Evolutionary conservation across 2,888 invertebrate genomes (phyloP), one percentile per base, ranked within the genome.

Genomic region (Heliconius sara): DNA sequence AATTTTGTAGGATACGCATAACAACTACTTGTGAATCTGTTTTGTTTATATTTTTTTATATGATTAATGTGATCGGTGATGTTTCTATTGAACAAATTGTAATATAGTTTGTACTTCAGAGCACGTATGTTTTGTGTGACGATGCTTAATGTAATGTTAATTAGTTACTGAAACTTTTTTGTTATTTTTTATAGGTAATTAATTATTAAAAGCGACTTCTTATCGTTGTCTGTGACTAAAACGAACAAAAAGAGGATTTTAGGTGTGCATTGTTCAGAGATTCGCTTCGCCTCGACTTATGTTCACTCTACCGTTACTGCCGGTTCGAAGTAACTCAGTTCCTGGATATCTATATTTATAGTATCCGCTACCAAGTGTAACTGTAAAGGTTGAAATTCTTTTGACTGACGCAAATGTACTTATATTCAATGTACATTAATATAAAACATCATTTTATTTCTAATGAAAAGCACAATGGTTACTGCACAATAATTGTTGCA

Each of bases 1-100:
- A 89, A 94, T 92, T 92, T 75, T 91, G 87, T 95, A 94, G 91
- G 88, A 88, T 91, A 91, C 89, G 91, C 88, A 88, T 85, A 84
- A 84, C 83, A 89, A 90, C 88, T 85, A 83, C 89, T 90, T 87
- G 91, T 91, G 91, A 91, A 91, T 92, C 88, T 92, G 91, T 88
- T 82, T 84, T 84, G 83, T 83, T 83, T 85, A 83, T 84, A 82
- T 80, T 83, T 34, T 52, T 78, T 81, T 83, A 82, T 71, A 83
- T 80, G 80, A 81, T 79, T 84, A 79, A 68, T 78, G 66, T 66
- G 76, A 78, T 79, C 76, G 78, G 72, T 79, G 65, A 77, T 76
- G 71, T 80, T 78, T 80, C 43, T 47, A 82, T 80, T 82, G 84
- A 83, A 80, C 83, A 84, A 84, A 82, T 70, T 81, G 80, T 78